Evolutionary conservation across 2,797 vertebrate genomes (phyloP).

Genomic region (Myotis pilosus): DNA sequence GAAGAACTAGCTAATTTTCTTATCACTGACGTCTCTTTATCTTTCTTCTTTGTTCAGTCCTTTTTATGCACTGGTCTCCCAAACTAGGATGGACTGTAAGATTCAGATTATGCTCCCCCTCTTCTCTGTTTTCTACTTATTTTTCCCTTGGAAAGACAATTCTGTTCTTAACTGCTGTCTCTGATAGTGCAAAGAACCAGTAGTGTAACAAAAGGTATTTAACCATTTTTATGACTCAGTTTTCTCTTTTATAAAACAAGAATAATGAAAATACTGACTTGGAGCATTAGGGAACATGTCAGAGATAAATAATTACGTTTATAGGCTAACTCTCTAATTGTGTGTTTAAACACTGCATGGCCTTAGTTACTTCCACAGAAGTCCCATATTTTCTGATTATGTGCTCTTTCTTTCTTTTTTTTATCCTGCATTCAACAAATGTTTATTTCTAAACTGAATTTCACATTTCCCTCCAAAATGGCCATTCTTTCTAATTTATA

Average conservation of each 20-base stretch:
- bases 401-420: not conserved
- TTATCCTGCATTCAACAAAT: not conserved
- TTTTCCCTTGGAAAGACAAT: not conserved
- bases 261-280: not conserved
- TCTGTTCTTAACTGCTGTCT: not conserved
- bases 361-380: not conserved
- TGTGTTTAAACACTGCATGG: not conserved
- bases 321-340: not conserved
- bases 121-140: not conserved
- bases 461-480: not conserved
- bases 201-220: not conserved
- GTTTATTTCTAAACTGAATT: conserved; percentile 5
- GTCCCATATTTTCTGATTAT: not conserved
- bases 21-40: not conserved
- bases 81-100: not conserved
- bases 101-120: not conserved
- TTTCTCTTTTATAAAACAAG: conserved; percentile 3
- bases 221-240: not conserved
- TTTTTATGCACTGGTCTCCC: not conserved
- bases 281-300: not conserved
- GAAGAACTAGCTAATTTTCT: not conserved
- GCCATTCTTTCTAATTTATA: not conserved
- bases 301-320: not conserved
- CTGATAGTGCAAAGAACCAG: not conserved
- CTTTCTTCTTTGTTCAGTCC: not conserved